Base-by-base conservation (phyloP, 2,797 vertebrate genomes). In the Pygocentrus nattereri region DNA sequence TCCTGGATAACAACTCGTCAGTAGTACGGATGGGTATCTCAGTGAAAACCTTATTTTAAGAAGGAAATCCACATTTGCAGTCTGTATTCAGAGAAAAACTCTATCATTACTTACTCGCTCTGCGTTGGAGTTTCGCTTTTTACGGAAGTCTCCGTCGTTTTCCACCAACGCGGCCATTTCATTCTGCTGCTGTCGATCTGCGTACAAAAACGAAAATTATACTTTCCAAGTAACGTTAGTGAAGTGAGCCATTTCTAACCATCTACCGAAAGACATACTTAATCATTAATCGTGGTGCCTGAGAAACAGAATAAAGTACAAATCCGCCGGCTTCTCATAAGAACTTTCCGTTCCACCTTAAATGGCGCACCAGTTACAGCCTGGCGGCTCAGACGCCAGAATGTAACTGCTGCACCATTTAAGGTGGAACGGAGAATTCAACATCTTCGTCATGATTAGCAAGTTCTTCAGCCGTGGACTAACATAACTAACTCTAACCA, bases 81-180 rank as follows among this genome's bases (percentile, higher is more conserved):
- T 5, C 4, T 38, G 38, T 38, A 8, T 2, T 38, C 5, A 8
- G 10, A 12, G 4, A 23, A n/a, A 15, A n/a, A 49, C 52, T 30
- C 15, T 16, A 18, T 41, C 38, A 19, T 21, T 25, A 92, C 92
- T 83, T 91, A 95, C 94, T 89, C 94, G 94, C 81, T 78, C 67
- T 68, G 92, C 85, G 64, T 88, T 94, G 74, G 90, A 82, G 91
- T 93, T 94, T 93, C 93, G 85, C 88, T 95, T 94, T 87, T 93
- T 94, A 87, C 80, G 90, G 91, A 93, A 94, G 88, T 91, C 91
- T 90, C 91, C 93, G 0, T 91, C 88, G 87, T 88, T 92, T 84
- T 95, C 94, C 87, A 82, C 84, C 81, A 89, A 87, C 80, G 91
- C 91, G 92, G 92, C 94, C 94, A 95, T 95, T 86, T 95, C 93